Percentiles rank a stretch among this genome's conserved stretches.
phyloP scores from a whole-genome alignment of 2,797 vertebrate genomes.

The Meda fulgida region DNA sequence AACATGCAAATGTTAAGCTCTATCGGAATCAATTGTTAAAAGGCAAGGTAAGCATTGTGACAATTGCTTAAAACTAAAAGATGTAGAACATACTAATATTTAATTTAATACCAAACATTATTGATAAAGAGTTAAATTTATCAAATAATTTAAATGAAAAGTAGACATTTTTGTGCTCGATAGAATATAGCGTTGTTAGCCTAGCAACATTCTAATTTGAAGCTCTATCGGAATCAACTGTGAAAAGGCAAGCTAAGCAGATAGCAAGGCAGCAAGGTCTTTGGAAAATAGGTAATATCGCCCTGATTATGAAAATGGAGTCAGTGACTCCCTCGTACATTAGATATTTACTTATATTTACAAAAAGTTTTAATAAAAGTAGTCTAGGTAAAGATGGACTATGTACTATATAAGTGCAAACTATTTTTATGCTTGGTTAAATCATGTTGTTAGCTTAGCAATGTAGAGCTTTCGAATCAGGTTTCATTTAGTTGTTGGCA shows the following conservation, averaged over 20 bases:
- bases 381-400: not conserved
- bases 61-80: not conserved
- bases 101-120: not conserved
- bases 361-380: not conserved
- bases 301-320: not conserved
- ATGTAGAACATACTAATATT: not conserved
- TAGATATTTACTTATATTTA: not conserved
- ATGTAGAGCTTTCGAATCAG: not conserved
- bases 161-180: not conserved
- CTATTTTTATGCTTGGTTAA: not conserved
- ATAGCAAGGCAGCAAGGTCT: not conserved
- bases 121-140: not conserved
- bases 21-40: not conserved
- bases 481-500: not conserved
- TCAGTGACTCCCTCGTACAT: not conserved
- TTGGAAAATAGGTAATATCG: not conserved
- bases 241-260: not conserved
- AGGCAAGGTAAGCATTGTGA: not conserved
- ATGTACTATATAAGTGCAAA: not conserved
- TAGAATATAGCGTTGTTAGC: not conserved
- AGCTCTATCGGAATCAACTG: not conserved
- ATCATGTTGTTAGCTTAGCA: not conserved
- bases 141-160: not conserved
- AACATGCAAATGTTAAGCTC: not conserved
- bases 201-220: not conserved